Conservation (phyloP, 2,113 vertebrate species). For the Forbesichthys agassizii region DNA sequence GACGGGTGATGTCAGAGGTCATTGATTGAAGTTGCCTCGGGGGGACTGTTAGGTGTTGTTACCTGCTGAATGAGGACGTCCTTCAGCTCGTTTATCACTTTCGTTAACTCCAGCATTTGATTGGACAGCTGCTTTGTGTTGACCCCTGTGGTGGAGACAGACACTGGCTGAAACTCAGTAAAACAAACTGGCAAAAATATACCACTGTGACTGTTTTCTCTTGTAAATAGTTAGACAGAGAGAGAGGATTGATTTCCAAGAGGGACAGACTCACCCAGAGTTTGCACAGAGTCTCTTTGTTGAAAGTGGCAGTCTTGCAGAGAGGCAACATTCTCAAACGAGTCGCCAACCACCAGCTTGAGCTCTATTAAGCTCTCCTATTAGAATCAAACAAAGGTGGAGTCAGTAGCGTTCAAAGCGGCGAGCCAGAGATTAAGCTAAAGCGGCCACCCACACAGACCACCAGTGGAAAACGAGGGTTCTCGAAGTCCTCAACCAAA, state of each 20-base stretch:
- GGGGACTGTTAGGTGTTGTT: constrained; percentile 39
- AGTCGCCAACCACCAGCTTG: constrained; percentile 89
- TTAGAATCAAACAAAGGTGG: constrained; percentile 27
- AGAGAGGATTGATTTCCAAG: not conserved
- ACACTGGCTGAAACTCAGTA: constrained; percentile 33
- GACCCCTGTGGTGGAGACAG: constrained; percentile 76
- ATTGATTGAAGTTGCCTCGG: constrained; percentile 27
- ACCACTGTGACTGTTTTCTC: not conserved
- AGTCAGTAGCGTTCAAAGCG: not conserved
- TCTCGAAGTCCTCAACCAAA: not conserved
- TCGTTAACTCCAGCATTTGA: constrained; percentile 95
- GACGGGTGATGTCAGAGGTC: constrained; percentile 18
- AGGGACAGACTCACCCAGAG: constrained; percentile 78
- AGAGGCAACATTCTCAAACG: constrained; percentile 86
- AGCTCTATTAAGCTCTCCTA: constrained; percentile 91
- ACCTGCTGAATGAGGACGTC: constrained; percentile 98
- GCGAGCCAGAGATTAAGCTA: not conserved
- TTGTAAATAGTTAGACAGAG: not conserved
- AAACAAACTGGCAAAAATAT: constrained; percentile 10
- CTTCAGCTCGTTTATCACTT: constrained; percentile 92
- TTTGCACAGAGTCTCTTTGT: constrained; percentile 87
- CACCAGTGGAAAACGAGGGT: not conserved
- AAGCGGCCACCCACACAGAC: not conserved
- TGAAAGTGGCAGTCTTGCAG: constrained; percentile 94
- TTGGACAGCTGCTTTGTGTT: constrained; percentile 91